Evolutionary conservation across 2,888 invertebrate genomes (phyloP), one percentile per base, ranked within the genome.

Genomic region (Andrena dorsata): DNA sequence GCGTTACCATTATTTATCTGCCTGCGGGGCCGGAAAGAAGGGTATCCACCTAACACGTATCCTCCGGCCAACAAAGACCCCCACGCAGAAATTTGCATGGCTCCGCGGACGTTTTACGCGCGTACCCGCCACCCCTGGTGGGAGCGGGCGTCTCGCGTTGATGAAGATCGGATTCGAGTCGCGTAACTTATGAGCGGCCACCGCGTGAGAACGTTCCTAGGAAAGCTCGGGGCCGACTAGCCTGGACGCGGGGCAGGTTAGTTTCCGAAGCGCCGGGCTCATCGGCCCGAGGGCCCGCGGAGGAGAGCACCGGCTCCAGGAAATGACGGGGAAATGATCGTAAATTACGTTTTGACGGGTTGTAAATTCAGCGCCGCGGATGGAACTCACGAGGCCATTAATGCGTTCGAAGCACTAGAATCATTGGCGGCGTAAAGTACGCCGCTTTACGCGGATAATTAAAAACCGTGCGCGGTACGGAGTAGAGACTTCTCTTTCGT

Each of bases 1-100:
- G 86, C 85, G 88, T 87, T 87, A 88, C 87, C 86, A 87, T 89
- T 88, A 89, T 88, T 89, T 86, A 89, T 86, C 84, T 87, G 81
- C 66, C 80, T 71, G 83, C 78, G 79, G 76, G 81, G 78, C 84
- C 87, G 83, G 83, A 84, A 87, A 82, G 81, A 87, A 82, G 85
- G 80, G 68, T 81, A 72, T 78, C 71, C 82, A 73, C 72, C 74
- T 82, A 81, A 78, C 84, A 80, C 82, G 82, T 82, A 88, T 88
- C 83, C 80, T 75, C 74, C 80, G 76, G 64, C 78, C 77, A 88
- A 86, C 86, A 86, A 89, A 86, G 84, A 83, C 86, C 87, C 89
- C 86, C 83, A 87, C 85, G 85, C 88, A 86, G 86, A 86, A 88
- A 88, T 88, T 88, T 86, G 86, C 88, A 88, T 86, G 76, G 75